Evolutionary conservation across 1,140 invertebrate species (phyloP), one percentile per base, ranked within the genome.

Genomic region (Ostrea edulis): DNA sequence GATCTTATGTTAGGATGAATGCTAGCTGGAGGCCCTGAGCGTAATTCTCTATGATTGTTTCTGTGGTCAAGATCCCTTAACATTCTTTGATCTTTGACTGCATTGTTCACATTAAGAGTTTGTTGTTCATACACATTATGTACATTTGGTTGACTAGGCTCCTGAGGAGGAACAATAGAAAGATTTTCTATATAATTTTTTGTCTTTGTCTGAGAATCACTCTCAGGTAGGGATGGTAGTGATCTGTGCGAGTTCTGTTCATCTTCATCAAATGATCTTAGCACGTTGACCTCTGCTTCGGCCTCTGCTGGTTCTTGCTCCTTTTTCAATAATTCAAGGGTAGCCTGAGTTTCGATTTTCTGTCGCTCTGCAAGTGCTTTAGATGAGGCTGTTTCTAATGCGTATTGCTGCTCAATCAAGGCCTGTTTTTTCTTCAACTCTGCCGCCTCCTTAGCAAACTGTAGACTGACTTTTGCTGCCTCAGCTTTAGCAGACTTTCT

Each of bases 371-470:
- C 62, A n/a, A 7, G 62, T 65, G 62, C 62, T 12, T 65, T 65
- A n/a, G 62, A 9, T 4, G 62, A 17, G 62, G 62, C 62, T 9
- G 62, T 65, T 22, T 65, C 62, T 65, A 65, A 65, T 65, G 20
- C 62, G n/a, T 65, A 65, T 65, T 65, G 62, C 62, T 65, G 62
- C 62, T 65, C 62, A 65, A 65, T 65, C 62, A 65, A 65, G 62
- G 62, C 62, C 62, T 65, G 62, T n/a, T 65, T 65, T 65, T 65
- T 5, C 62, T 65, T 65, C 62, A 65, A 65, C 20, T 65, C 62
- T 65, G 62, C 62, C 20, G 62, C 62, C 62, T 65, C 20, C n/a
- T 65, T 83, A 25, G 82, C 44, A 22, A 83, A 83, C 77, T 82
- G 17, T 22, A 82, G 25, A 35, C 77, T 82, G 17, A 82, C 77